Conservation (phyloP, 2,797 vertebrate genomes). For the Myoxocephalus aenaeus region DNA sequence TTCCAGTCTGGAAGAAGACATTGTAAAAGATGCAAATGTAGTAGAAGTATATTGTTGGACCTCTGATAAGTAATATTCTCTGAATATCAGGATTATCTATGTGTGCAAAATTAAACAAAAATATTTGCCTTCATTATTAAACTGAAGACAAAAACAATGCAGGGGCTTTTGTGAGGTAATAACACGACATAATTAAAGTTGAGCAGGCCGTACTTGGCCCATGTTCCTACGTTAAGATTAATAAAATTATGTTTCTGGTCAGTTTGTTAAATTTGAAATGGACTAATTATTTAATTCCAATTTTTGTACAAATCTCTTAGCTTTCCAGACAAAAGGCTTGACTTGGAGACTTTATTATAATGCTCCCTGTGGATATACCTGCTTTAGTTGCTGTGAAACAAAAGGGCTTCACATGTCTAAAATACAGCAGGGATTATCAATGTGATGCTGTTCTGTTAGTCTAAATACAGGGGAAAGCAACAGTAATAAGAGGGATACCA, state of each 20-base stretch:
- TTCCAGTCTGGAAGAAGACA: constrained; percentile 90
- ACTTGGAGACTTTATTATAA: constrained; percentile 13
- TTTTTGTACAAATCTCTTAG: constrained; percentile 13
- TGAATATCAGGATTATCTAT: background rate
- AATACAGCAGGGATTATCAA: constrained; percentile 24
- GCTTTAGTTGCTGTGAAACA: constrained; percentile 46
- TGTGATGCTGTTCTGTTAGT: background rate
- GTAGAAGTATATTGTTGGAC: background rate
- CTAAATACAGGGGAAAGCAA: background rate
- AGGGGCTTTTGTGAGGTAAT: background rate
- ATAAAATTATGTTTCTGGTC: background rate
- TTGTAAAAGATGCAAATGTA: background rate
- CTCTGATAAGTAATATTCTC: background rate
- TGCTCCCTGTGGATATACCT: constrained; percentile 20
- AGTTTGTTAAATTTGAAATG: constrained; percentile 13
- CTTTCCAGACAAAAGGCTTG: constrained; percentile 19
- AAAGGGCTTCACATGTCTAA: constrained; percentile 18
- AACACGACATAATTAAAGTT: constrained; percentile 7
- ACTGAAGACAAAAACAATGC: background rate
- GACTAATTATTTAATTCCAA: background rate
- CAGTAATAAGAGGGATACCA: background rate
- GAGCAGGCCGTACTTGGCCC: background rate
- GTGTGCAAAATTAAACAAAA: background rate
- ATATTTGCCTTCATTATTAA: background rate
- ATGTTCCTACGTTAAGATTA: background rate